Evolutionary conservation across 2,888 invertebrate species (phyloP).

Genomic region (Netelia fuscicornis): DNA sequence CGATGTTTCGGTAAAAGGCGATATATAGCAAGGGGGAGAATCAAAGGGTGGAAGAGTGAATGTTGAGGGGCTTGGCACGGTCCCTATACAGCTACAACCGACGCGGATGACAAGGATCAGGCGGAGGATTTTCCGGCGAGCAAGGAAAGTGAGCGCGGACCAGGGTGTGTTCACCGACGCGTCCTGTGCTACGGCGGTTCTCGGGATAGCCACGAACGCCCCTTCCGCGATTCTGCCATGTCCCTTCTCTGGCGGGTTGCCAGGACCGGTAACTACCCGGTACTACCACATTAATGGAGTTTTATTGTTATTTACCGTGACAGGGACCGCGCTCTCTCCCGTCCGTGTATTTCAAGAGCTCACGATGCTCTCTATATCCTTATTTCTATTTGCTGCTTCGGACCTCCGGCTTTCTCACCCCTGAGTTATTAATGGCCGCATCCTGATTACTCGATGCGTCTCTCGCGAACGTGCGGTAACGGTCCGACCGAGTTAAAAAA

Average conservation of each 20-base stretch:
- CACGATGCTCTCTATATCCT: constrained; percentile 13
- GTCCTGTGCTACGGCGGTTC: constrained; percentile 71
- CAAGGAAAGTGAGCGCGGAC: constrained; percentile 52
- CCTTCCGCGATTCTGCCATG: constrained; percentile 73
- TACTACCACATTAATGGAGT: constrained; percentile 83
- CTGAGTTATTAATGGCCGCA: constrained; percentile 14
- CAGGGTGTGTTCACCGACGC: constrained; percentile 61
- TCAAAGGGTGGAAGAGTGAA: constrained; percentile 12
- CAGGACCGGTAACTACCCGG: constrained; percentile 80
- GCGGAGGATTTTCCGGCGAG: constrained; percentile 40
- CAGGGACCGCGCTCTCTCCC: constrained; percentile 55
- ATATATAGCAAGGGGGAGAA: background rate
- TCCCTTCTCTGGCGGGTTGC: constrained; percentile 77
- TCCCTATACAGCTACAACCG: background rate
- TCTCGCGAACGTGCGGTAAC: constrained; percentile 3
- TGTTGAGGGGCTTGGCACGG: constrained; percentile 40
- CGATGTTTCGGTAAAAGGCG: background rate
- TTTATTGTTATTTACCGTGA: constrained; percentile 84
- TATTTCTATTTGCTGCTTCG: constrained; percentile 13
- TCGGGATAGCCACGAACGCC: constrained; percentile 22
- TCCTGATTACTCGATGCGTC: constrained; percentile 2
- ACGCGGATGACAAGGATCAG: constrained; percentile 55
- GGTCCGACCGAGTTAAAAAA: background rate
- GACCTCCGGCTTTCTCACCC: background rate
- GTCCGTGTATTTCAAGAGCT: constrained; percentile 26